These are phyloP conservation scores for Leptodactylus fuscus DNA, from an alignment of 2,113 vertebrate genomes.

Conservation along the genomic window DNA sequence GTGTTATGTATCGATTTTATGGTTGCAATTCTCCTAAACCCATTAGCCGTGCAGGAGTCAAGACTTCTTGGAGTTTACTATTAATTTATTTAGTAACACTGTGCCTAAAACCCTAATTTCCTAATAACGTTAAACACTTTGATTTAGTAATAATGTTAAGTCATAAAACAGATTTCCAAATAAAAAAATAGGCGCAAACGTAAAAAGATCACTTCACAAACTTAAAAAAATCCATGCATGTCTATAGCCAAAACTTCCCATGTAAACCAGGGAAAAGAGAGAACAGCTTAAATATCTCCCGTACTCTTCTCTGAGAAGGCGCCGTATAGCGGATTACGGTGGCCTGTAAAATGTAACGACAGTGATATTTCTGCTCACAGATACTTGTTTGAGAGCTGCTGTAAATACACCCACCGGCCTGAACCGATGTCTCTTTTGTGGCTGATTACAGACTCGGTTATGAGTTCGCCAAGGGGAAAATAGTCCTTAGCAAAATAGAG, in stretches of 20 bases:
- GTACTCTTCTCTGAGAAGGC: constrained; percentile 44
- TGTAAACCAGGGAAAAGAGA: not conserved
- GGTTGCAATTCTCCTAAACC: too few relatives aligned
- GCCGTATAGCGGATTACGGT: constrained; percentile 52
- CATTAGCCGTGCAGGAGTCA: too few relatives aligned
- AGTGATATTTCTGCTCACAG: constrained; percentile 59
- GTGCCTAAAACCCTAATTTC: not conserved
- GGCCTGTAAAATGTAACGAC: constrained; percentile 60
- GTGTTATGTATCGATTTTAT: too few relatives aligned
- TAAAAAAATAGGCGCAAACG: not conserved
- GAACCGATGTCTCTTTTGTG: constrained; percentile 60
- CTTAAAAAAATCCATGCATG: not conserved
- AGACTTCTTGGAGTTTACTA: not conserved
- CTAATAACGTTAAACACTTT: not conserved
- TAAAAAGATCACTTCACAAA: too few relatives aligned
- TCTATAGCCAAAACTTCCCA: not conserved
- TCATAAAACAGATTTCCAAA: not conserved
- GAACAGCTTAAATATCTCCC: constrained; percentile 53
- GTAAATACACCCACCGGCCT: constrained; percentile 58
- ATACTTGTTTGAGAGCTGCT: constrained; percentile 50
- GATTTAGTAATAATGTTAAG: not conserved
- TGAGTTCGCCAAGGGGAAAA: constrained; percentile 55
- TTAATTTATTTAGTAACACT: not conserved
- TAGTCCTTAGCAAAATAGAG: constrained; percentile 53
- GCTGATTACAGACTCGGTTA: constrained; percentile 59